Evolutionary conservation across 2,888 invertebrate species (phyloP), one percentile per base, ranked within the genome.

Genomic region (Stegophylla sp.): DNA sequence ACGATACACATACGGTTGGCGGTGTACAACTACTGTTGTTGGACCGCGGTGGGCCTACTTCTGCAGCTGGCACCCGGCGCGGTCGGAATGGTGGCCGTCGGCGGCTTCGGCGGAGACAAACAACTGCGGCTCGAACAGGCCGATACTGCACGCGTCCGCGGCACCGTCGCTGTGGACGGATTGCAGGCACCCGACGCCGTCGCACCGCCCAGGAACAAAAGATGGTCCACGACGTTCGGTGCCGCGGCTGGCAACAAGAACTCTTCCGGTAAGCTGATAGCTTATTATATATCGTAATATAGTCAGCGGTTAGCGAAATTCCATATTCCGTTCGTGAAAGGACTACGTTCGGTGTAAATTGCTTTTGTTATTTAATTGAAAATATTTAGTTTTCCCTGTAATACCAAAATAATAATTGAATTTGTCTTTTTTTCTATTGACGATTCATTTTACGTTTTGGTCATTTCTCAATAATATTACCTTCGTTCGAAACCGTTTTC

Each of bases 221-320:
- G 83, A 48, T 83, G 83, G 83, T 82, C 81, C 48, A 83, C 83
- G 51, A 82, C 79, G 74, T 81, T 83, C 71, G 79, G 79, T 48
- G 79, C 56, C 48, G 71, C 48, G n/a, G 20, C 79, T 59, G 2
- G 34, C 48, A 69, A 41, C 41, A 79, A 79, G 48, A 79, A 79
- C 69, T 12, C 20, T 45, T 56, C 79, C 43, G 59, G 79, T 79
- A 45, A 79, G 66, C 20, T n/a, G n/a, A n/a, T n/a, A n/a, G n/a
- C n/a, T n/a, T n/a, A n/a, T n/a, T n/a, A n/a, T n/a, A n/a, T n/a
- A n/a, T n/a, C n/a, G n/a, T n/a, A n/a, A n/a, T n/a, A n/a, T n/a
- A n/a, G n/a, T n/a, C n/a, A n/a, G n/a, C n/a, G n/a, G n/a, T n/a
- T n/a, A n/a, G n/a, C n/a, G n/a, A n/a, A n/a, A n/a, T n/a, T n/a